These are phyloP conservation scores for Protodeltote pygarga DNA, from an alignment of 2,888 invertebrate species.

Conservation along the genomic window DNA sequence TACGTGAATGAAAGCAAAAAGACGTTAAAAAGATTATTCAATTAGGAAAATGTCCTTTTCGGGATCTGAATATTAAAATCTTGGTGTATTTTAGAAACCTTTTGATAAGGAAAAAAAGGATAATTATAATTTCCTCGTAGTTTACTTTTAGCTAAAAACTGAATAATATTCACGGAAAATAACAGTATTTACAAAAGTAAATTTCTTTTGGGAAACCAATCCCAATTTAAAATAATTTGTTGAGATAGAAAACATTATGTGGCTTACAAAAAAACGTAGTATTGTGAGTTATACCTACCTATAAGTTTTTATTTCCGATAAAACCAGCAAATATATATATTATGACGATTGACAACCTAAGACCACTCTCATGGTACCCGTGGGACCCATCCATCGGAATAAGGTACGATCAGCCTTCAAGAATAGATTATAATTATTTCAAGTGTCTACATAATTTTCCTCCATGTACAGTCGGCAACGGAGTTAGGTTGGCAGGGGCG, in stretches of 20 bases:
- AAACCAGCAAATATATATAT: slow-evolving; percentile 12
- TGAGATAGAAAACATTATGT: too few relatives aligned
- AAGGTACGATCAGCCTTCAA: slow-evolving; percentile 38
- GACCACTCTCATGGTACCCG: slow-evolving; percentile 26
- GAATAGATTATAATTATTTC: slow-evolving; percentile 52
- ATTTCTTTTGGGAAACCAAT: too few relatives aligned
- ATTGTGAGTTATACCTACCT: too few relatives aligned
- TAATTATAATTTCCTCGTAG: too few relatives aligned
- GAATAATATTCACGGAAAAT: too few relatives aligned
- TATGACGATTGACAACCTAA: slow-evolving; percentile 45
- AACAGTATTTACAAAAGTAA: too few relatives aligned
- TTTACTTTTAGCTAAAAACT: too few relatives aligned
- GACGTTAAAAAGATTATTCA: slow-evolving; percentile 18
- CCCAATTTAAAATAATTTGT: too few relatives aligned
- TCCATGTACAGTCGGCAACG: slow-evolving; percentile 7
- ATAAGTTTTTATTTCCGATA: slow-evolving; percentile 12
- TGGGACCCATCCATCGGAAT: slow-evolving; percentile 45
- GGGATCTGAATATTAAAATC: slow-evolving; percentile 1
- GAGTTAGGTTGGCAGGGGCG: too few relatives aligned
- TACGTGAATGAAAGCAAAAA: slow-evolving; percentile 7
- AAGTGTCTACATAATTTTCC: slow-evolving; percentile 6
- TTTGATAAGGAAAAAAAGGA: too few relatives aligned
- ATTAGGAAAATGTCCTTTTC: slow-evolving; percentile 19
- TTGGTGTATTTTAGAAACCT: too few relatives aligned
- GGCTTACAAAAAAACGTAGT: too few relatives aligned